Conservation (phyloP, 2,888 invertebrate genomes). For the Eilema sororculum region DNA sequence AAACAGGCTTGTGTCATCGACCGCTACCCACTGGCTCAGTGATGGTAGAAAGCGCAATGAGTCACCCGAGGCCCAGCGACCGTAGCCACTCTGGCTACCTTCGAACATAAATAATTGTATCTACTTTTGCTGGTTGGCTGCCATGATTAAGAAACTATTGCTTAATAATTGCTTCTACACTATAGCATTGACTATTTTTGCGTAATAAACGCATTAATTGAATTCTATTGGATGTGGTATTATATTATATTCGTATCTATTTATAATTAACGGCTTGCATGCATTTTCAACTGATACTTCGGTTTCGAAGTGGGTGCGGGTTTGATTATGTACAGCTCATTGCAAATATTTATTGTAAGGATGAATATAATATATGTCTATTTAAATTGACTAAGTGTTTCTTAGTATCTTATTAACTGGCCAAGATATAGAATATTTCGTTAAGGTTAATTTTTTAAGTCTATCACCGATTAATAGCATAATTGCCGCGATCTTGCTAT, state of each 20-base stretch:
- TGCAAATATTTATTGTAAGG: no score
- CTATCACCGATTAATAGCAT: no score
- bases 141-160: constrained; percentile 6
- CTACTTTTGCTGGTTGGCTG: constrained; percentile 12
- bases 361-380: no score
- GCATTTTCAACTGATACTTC: no score
- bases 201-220: not conserved
- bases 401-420: no score
- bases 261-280: no score
- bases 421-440: no score
- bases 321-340: no score
- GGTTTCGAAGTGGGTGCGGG: no score
- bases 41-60: constrained; percentile 62
- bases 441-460: no score
- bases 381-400: no score
- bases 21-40: constrained; percentile 53
- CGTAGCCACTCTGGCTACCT: constrained; percentile 60
- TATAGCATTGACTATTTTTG: not conserved
- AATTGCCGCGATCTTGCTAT: no score
- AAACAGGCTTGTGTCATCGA: constrained; percentile 57
- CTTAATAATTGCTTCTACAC: constrained; percentile 1
- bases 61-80: constrained; percentile 63
- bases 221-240: not conserved
- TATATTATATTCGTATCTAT: not conserved
- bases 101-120: constrained; percentile 33